Conservation (phyloP, 2,888 invertebrate genomes). For the Therioaphis trifolii region DNA sequence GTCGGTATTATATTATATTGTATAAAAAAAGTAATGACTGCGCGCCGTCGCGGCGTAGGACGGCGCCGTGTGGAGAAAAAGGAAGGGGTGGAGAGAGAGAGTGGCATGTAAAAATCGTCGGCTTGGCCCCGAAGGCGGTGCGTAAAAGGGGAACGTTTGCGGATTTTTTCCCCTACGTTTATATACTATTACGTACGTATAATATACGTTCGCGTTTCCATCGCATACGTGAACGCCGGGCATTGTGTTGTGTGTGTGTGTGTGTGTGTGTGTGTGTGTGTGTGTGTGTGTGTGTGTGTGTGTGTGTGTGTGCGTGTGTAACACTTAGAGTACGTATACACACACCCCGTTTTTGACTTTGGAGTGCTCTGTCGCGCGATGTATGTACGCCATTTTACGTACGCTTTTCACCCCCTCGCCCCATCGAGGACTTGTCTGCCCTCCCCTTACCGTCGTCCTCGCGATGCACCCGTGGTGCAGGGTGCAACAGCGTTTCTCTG, state of each 20-base stretch:
- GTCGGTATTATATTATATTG: neutral
- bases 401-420: too few species aligned
- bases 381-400: slow-evolving; percentile 46
- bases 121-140: slow-evolving; percentile 18
- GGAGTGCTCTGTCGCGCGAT: slow-evolving; percentile 22
- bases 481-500: neutral
- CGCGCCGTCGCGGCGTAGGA: too few species aligned
- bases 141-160: neutral
- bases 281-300: too few species aligned
- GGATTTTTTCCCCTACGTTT: neutral
- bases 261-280: too few species aligned
- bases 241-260: neutral
- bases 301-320: too few species aligned
- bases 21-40: too few species aligned
- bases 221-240: neutral
- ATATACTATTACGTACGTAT: neutral
- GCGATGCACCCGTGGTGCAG: neutral
- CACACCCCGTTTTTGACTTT: slow-evolving; percentile 46
- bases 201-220: too few species aligned
- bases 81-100: neutral
- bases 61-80: neutral
- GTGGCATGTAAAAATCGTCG: neutral
- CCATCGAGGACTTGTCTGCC: too few species aligned
- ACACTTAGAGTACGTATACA: too few species aligned
- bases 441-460: neutral